Percentiles rank a stretch among this genome's conserved stretches.
Conservation (phyloP, 1,140 invertebrate genomes). For the Atta cephalotes region DNA sequence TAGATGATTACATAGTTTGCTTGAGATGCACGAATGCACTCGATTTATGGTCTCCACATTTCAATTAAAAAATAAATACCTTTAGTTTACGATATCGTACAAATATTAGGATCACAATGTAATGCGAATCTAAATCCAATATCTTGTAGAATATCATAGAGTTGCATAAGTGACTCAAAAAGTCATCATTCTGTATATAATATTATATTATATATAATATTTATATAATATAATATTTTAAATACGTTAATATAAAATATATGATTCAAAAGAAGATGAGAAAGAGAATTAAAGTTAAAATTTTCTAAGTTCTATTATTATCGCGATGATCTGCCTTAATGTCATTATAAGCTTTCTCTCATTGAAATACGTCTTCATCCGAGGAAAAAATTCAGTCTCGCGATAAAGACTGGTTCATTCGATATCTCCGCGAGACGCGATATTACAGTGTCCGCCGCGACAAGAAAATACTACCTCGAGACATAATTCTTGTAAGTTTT, state of each 20-base stretch:
- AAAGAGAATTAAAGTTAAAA: background rate
- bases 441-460: background rate
- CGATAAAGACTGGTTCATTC: background rate
- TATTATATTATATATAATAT: no score
- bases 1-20: slow-evolving; percentile 37
- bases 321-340: background rate
- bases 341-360: background rate
- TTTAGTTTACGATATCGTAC: background rate
- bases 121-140: background rate
- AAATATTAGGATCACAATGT: background rate
- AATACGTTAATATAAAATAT: background rate
- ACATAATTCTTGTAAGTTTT: slow-evolving; percentile 10
- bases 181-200: background rate
- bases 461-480: slow-evolving; percentile 3
- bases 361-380: background rate
- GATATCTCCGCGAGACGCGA: background rate
- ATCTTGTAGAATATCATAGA: background rate
- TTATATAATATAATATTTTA: background rate
- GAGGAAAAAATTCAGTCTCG: background rate
- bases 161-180: background rate
- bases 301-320: background rate
- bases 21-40: slow-evolving; percentile 8
- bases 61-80: slow-evolving; percentile 29
- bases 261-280: background rate
- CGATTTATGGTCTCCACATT: slow-evolving; percentile 2